These are phyloP conservation scores for Tachyglossus aculeatus DNA, from an alignment of 2,797 vertebrate genomes.

Conservation along the genomic window DNA sequence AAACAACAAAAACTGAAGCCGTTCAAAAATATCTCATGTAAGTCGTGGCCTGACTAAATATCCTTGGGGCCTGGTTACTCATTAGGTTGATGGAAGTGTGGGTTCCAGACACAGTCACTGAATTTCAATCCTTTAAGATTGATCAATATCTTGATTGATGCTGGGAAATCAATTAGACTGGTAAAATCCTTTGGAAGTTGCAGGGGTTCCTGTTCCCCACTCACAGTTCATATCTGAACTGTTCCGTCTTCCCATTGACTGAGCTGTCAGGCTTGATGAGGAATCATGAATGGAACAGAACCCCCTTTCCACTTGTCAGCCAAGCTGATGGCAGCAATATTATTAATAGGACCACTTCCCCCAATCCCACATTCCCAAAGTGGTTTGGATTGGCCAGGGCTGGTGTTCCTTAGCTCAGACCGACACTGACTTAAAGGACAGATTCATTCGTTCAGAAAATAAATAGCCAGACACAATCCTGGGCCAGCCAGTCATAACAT, in stretches of 20 bases:
- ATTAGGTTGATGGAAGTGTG: no score
- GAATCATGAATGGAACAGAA: constrained; percentile 59
- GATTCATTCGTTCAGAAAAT: no score
- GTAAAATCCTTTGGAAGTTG: constrained; percentile 62
- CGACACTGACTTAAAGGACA: no score
- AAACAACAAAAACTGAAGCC: background rate
- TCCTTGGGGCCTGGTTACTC: constrained; percentile 1
- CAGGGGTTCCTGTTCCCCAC: constrained; percentile 56
- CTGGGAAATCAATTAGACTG: constrained; percentile 69
- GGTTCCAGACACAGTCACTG: constrained; percentile 18
- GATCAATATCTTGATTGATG: constrained; percentile 69
- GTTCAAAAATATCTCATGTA: constrained; percentile 22
- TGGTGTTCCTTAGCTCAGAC: no score
- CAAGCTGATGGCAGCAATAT: constrained; percentile 57
- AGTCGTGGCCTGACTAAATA: constrained; percentile 10
- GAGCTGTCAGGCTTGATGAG: constrained; percentile 67
- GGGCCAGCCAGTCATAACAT: no score
- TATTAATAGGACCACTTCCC: constrained; percentile 48
- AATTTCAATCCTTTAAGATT: constrained; percentile 51
- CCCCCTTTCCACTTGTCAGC: constrained; percentile 56
- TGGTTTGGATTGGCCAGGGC: no score
- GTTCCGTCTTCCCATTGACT: constrained; percentile 66
- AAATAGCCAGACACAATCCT: no score
- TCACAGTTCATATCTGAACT: constrained; percentile 56
- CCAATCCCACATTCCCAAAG: constrained; percentile 27